Evolutionary conservation across 2,113 vertebrate genomes (phyloP).

Genomic region (Tetrax tetrax): DNA sequence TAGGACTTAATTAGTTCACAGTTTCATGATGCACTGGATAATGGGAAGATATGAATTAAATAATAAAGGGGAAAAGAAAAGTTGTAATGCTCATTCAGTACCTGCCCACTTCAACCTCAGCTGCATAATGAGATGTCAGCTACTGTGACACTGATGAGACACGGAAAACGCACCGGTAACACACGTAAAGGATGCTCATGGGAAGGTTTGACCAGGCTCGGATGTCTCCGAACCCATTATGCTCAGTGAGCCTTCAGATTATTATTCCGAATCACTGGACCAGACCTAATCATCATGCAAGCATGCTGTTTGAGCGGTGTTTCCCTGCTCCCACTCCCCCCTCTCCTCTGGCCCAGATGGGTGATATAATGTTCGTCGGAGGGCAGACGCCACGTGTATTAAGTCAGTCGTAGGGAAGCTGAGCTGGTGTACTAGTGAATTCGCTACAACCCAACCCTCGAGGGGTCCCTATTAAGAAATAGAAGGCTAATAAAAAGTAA

Average conservation of each 20-base stretch:
- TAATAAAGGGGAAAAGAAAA: slow-evolving; percentile 67
- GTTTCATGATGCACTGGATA: slow-evolving; percentile 56
- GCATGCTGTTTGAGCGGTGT: slow-evolving; percentile 24
- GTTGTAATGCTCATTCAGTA: slow-evolving; percentile 63
- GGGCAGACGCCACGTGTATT: slow-evolving; percentile 47
- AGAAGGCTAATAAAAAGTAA: slow-evolving; percentile 63
- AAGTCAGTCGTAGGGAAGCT: slow-evolving; percentile 53
- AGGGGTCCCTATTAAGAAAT: slow-evolving; percentile 63
- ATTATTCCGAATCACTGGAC: slow-evolving; percentile 47
- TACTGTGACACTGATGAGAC: slow-evolving; percentile 70
- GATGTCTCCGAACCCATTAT: slow-evolving; percentile 30
- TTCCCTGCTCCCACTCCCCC: slow-evolving; percentile 41
- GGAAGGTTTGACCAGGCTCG: slow-evolving; percentile 38
- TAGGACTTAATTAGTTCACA: slow-evolving; percentile 82
- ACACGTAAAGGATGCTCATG: neutral
- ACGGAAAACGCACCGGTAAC: slow-evolving; percentile 39
- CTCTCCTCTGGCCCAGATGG: slow-evolving; percentile 49
- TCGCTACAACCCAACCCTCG: slow-evolving; percentile 38
- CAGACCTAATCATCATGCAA: slow-evolving; percentile 49
- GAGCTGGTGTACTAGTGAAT: slow-evolving; percentile 32
- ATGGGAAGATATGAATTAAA: slow-evolving; percentile 57
- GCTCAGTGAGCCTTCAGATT: slow-evolving; percentile 49
- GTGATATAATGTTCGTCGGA: slow-evolving; percentile 34
- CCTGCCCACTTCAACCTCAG: slow-evolving; percentile 76
- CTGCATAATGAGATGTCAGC: slow-evolving; percentile 76